Conservation (phyloP, 2,888 invertebrate species). For the Ashinkailepas kermadecensis region DNA sequence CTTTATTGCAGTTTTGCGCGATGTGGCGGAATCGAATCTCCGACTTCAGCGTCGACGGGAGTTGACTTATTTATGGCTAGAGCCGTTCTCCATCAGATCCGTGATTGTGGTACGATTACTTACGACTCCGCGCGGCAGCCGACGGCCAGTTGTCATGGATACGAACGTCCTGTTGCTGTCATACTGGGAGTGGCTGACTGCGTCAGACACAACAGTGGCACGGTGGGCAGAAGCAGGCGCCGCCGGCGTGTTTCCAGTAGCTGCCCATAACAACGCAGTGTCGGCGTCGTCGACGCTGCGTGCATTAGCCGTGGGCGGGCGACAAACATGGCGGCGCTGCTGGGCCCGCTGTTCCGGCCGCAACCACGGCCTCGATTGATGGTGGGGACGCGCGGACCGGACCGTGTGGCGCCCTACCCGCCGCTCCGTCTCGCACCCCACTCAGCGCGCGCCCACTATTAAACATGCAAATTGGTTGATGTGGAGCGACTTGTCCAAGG, state of each 20-base stretch:
- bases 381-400: neutral
- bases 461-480: neutral
- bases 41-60: neutral
- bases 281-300: neutral
- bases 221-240: neutral
- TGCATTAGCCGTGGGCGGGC: slow-evolving; percentile 6
- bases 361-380: neutral
- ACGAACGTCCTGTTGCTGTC: too few species aligned
- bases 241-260: neutral
- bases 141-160: too few species aligned
- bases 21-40: too few species aligned
- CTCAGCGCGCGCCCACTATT: neutral
- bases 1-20: too few species aligned
- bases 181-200: too few species aligned
- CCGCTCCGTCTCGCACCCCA: neutral
- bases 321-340: neutral
- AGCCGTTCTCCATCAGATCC: neutral
- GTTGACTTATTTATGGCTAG: neutral
- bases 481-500: neutral
- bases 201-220: neutral
- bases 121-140: neutral
- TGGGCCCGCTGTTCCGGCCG: neutral
- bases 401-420: neutral
- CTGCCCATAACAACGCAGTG: neutral
- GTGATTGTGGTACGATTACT: neutral